phyloP scores from a whole-genome alignment of 2,797 vertebrate species.

The Florisuga fusca region DNA sequence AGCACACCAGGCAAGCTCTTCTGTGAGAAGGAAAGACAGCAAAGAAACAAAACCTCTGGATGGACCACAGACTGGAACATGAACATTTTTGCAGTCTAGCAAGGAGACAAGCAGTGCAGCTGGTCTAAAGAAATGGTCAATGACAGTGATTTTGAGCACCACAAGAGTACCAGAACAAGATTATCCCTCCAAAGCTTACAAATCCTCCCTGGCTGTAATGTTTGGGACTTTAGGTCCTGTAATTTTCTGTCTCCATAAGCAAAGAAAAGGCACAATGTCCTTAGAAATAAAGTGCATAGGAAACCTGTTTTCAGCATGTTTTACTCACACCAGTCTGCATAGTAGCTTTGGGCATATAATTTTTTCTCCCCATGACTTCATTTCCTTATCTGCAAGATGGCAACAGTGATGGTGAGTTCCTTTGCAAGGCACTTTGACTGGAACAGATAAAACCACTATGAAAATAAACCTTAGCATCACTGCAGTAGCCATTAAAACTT shows the following conservation, averaged over 20 bases:
- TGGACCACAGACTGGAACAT: neutral
- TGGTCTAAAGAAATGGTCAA: neutral
- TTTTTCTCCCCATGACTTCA: neutral
- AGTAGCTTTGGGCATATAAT: neutral
- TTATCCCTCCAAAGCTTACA: neutral
- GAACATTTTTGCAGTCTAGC: neutral
- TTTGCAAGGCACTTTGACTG: neutral
- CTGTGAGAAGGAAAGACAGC: neutral
- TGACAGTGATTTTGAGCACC: neutral
- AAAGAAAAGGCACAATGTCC: neutral
- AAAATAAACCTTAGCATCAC: neutral
- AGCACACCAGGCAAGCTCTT: neutral
- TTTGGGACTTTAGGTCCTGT: neutral
- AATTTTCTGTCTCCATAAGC: neutral
- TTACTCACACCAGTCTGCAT: rapidly evolving
- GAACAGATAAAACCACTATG: neutral
- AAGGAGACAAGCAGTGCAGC: neutral
- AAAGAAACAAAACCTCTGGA: neutral
- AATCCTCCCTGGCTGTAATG: neutral
- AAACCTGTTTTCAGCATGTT: neutral
- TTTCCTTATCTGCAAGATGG: neutral
- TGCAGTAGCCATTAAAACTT: neutral
- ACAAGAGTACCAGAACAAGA: neutral
- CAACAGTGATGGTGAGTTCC: neutral
- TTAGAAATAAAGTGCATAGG: neutral